Evolutionary conservation across 2,888 invertebrate genomes (phyloP).

Genomic region (Drosophila stalkeri): DNA sequence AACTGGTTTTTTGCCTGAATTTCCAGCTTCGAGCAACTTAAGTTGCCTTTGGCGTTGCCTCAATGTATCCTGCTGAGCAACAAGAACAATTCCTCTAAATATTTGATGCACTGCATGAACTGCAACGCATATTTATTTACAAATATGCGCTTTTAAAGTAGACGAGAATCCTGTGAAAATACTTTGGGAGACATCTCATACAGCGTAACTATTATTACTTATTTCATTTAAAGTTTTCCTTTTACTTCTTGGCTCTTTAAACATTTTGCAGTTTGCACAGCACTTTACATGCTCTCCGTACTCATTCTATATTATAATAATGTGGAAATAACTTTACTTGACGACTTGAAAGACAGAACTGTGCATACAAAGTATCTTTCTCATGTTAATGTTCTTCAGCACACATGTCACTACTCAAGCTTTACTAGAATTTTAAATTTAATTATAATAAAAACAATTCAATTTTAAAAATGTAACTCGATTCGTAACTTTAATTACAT

Average conservation of each 20-base stretch:
- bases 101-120: constrained; percentile 32
- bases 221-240: neutral
- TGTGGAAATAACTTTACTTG: neutral
- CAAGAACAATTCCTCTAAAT: constrained; percentile 45
- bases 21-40: constrained; percentile 34
- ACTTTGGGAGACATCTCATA: neutral
- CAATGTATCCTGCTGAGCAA: constrained; percentile 20
- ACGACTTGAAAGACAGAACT: neutral
- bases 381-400: neutral
- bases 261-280: neutral
- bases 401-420: neutral
- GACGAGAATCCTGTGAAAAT: neutral
- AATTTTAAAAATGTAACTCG: no score
- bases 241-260: neutral
- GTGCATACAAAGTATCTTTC: neutral
- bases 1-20: constrained; percentile 12
- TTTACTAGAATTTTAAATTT: neutral
- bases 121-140: constrained; percentile 27
- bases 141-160: constrained; percentile 18
- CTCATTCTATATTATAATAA: neutral
- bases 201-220: neutral
- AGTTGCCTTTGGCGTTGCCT: constrained; percentile 51
- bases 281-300: neutral
- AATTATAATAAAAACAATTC: neutral
- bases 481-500: no score